phyloP scores from a whole-genome alignment of 2,888 invertebrate species.

The Spilosoma lubricipeda region DNA sequence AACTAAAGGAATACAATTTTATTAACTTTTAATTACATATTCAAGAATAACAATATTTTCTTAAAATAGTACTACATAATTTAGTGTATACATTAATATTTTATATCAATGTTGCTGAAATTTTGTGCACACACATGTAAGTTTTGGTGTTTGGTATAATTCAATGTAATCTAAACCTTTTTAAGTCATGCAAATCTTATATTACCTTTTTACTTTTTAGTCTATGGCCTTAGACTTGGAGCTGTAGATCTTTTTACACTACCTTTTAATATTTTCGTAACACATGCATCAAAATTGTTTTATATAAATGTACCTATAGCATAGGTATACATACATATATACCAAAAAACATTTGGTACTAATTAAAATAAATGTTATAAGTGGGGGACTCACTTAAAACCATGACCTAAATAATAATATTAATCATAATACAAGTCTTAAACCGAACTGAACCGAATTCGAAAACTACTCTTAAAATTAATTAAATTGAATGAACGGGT shows the following conservation, averaged over 20 bases:
- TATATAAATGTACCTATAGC: not conserved
- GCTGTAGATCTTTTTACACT: not conserved
- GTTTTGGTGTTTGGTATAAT: slow-evolving; percentile 7
- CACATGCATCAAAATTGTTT: not conserved
- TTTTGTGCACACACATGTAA: slow-evolving; percentile 34
- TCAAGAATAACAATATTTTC: slow-evolving; percentile 30
- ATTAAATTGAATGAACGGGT: not conserved
- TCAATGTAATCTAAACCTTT: slow-evolving; percentile 22
- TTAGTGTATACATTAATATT: slow-evolving; percentile 17
- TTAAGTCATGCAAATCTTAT: slow-evolving; percentile 34
- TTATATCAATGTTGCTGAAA: slow-evolving; percentile 27
- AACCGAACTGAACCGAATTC: too few species aligned
- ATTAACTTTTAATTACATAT: slow-evolving; percentile 44
- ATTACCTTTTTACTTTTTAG: slow-evolving; percentile 3
- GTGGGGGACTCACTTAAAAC: not conserved
- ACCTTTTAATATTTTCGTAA: not conserved
- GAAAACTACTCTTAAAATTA: too few species aligned
- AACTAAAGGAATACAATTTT: slow-evolving; percentile 32
- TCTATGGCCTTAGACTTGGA: not conserved
- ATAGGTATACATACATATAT: not conserved
- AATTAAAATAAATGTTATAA: not conserved
- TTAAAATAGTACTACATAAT: slow-evolving; percentile 16
- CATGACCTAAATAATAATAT: too few species aligned
- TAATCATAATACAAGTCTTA: too few species aligned
- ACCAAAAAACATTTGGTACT: too few species aligned